Evolutionary conservation across 1,140 invertebrate genomes (phyloP), one percentile per base, ranked within the genome.

Genomic region (Lepidostoma basale): DNA sequence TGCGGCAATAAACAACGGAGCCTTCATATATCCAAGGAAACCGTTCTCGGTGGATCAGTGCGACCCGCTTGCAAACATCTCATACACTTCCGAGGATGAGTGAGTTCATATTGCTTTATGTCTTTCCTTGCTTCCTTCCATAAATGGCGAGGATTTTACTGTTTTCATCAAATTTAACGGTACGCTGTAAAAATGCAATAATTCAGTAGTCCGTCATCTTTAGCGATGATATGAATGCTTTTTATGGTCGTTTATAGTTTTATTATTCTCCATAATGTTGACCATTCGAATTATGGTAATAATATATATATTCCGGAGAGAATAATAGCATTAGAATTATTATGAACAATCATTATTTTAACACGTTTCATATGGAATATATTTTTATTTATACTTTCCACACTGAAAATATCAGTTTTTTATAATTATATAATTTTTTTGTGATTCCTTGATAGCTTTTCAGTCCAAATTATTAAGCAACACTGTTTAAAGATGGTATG

Each of bases 31-130:
- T 20, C 36, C 72, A 2, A 69, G 59, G 8, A 76, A 79, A 71
- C 74, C 77, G 9, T 64, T 78, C 8, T 82, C 76, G 3, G 73
- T 79, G 2, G 77, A 78, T 18, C 78, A 77, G 20, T 86, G 85
- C 58, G 64, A 60, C 47, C 18, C 33, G 9, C 33, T 12, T 36
- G 6, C 25, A 33, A 69, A 63, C 20, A 39, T 45, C 18, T 67
- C 8, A 45, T 54, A 28, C 23, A 16, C 36, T 14, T 25, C 18
- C 12, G 22, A 23, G 20, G 12, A 18, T 26, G 56, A 42, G 56
- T 60, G 28, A 60, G 56, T 60, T 25, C 16, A n/a, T 23, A 8
- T 59, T 59, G 23, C 22, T n/a, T n/a, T 0, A 14, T 49, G 26
- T 25, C 23, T 3, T 0, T 16, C 9, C 42, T 3, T 45, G 16